A percentile compares a stretch with the other conserved stretches of the same genome.
These are phyloP conservation scores for Xenops minutus DNA, from an alignment of 2,797 vertebrate genomes.

Conservation along the genomic window DNA sequence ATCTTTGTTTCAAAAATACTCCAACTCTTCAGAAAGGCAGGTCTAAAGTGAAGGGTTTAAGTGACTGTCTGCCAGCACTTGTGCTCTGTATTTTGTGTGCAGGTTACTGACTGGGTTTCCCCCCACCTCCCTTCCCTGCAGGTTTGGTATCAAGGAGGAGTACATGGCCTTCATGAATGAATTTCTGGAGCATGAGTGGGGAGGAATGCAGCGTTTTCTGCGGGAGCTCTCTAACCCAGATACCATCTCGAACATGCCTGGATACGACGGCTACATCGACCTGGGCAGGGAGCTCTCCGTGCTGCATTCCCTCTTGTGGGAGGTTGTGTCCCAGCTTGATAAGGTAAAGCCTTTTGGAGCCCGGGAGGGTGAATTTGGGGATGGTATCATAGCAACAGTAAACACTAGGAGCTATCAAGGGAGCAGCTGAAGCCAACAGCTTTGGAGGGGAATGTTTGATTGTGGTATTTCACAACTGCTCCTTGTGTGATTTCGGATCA, in stretches of 20 bases:
- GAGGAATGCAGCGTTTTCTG: slow-evolving; percentile 94
- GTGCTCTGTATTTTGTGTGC: not conserved
- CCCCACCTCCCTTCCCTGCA: slow-evolving; percentile 41
- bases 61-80: not conserved
- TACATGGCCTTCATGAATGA: slow-evolving; percentile 99
- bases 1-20: not conserved
- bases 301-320: slow-evolving; percentile 92
- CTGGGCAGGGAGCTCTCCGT: slow-evolving; percentile 92
- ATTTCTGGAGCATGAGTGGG: slow-evolving; percentile 96
- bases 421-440: not conserved
- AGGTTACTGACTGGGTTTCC: not conserved
- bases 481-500: not conserved
- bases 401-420: not conserved
- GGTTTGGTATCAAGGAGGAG: slow-evolving; percentile 97
- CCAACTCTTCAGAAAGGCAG: not conserved
- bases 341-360: slow-evolving; percentile 82
- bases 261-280: slow-evolving; percentile 95
- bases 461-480: not conserved
- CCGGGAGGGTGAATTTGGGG: not conserved
- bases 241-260: slow-evolving; percentile 89
- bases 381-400: not conserved
- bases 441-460: not conserved
- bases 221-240: slow-evolving; percentile 93
- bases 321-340: slow-evolving; percentile 93
- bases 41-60: not conserved